A percentile compares a stretch with the other conserved stretches of the same genome.
Conservation (phyloP, 2,888 invertebrate species). For the Candidula unifasciata region DNA sequence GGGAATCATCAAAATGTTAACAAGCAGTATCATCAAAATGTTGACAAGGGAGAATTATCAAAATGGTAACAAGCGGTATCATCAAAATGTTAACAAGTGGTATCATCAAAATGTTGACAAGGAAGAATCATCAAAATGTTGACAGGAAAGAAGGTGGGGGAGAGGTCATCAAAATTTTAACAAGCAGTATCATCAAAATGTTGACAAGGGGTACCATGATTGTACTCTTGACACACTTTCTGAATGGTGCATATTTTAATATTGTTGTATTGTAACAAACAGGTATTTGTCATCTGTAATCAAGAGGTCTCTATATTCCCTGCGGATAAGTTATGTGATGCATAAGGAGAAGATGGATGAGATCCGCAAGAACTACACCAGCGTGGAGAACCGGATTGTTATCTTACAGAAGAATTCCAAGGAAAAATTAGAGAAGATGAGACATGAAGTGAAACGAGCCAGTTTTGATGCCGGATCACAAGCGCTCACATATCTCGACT, state of each 20-base stretch:
- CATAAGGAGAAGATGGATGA: slow-evolving; percentile 62
- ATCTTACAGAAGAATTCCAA: slow-evolving; percentile 58
- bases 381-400: slow-evolving; percentile 57
- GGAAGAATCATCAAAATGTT: no score
- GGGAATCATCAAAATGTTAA: no score
- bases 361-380: slow-evolving; percentile 58
- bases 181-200: no score
- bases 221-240: neutral
- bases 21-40: no score
- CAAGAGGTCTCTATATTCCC: slow-evolving; percentile 63
- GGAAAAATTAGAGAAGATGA: slow-evolving; percentile 59
- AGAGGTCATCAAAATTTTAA: no score
- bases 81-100: no score
- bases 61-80: no score
- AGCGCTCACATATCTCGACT: slow-evolving; percentile 25
- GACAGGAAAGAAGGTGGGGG: no score
- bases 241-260: neutral
- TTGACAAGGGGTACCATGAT: no score
- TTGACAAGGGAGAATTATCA: no score
- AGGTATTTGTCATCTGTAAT: slow-evolving; percentile 66
- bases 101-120: no score
- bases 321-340: slow-evolving; percentile 66
- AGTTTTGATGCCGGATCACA: slow-evolving; percentile 28
- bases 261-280: neutral
- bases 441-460: slow-evolving; percentile 43